Evolutionary conservation across 2,797 vertebrate genomes (phyloP), one percentile per base, ranked within the genome.

Genomic region (Syngnathus rostellatus): DNA sequence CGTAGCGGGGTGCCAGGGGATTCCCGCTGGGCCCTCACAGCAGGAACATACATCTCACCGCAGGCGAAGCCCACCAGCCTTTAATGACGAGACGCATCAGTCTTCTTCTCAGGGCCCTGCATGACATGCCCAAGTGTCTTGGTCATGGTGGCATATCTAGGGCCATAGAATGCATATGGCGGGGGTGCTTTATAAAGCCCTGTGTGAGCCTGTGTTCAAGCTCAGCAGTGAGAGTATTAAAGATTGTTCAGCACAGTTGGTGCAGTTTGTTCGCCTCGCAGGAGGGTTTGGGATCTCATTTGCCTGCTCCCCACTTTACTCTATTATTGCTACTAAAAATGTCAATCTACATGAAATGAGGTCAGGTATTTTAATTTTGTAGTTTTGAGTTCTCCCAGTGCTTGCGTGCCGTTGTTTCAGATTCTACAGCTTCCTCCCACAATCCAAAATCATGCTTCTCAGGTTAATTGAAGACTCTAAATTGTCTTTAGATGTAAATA

Each of bases 61-160:
- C 83, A 75, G 85, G 83, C 72, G 74, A 77, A 82, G 64, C 69
- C 72, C 70, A 77, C 75, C 21, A 38, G 62, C 14, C 59, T 70
- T 58, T 84, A 87, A 82, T 82, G 86, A 85, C 80, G 81, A 78
- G 78, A 80, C 72, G 64, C 84, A 87, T 88, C 81, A 72, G 79
- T 89, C 88, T 86, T 87, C 85, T 71, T 79, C 80, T 75, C 75
- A 72, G 17, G 31, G 81, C 69, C 77, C 62, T 75, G 80, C 72
- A 79, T 83, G 88, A 86, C 85, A 83, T 82, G 81, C 72, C 68
- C 68, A 55, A 76, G 81, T 80, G 82, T 82, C 81, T 81, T 84
- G 84, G 82, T 86, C 81, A 87, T 84, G 85, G 83, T 88, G 85
- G 83, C 83, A 88, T 79, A 85, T 87, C 82, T 80, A 77, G 64